Conservation (phyloP, 2,888 invertebrate genomes). For the Yponomeuta sedellus region DNA sequence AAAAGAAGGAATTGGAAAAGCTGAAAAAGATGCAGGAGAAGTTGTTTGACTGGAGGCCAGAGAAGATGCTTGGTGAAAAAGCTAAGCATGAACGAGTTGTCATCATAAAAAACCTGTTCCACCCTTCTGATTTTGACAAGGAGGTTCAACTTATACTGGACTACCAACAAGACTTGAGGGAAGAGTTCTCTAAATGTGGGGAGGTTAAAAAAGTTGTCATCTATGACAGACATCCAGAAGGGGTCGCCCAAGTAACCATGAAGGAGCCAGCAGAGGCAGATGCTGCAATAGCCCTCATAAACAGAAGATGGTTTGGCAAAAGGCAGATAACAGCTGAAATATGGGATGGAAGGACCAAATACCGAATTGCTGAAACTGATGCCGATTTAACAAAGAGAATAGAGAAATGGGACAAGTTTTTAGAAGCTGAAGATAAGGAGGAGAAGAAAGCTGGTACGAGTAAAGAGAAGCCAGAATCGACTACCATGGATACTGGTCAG, state of each 20-base stretch:
- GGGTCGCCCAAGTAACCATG: constrained; percentile 95
- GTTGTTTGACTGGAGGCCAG: constrained; percentile 98
- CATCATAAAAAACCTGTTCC: constrained; percentile 95
- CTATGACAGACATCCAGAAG: constrained; percentile 95
- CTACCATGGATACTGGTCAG: neutral
- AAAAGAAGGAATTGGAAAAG: constrained; percentile 93
- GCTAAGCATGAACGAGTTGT: constrained; percentile 93
- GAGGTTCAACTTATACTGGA: constrained; percentile 93
- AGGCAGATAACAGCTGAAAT: constrained; percentile 89
- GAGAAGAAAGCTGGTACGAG: constrained; percentile 1
- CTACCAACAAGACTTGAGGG: constrained; percentile 92
- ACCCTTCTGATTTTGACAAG: constrained; percentile 90
- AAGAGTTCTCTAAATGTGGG: constrained; percentile 94
- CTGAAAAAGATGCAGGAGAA: constrained; percentile 94
- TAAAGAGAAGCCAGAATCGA: neutral
- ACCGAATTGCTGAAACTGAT: constrained; percentile 93
- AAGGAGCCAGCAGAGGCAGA: constrained; percentile 94
- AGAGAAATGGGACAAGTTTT: constrained; percentile 90
- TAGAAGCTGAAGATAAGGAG: constrained; percentile 77
- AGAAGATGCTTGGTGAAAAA: constrained; percentile 90
- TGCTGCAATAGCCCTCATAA: constrained; percentile 88
- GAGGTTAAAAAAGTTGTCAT: constrained; percentile 93
- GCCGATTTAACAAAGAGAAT: constrained; percentile 88
- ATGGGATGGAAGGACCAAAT: constrained; percentile 98
- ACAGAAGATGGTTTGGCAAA: constrained; percentile 94